phyloP scores from a whole-genome alignment of 2,113 vertebrate species.

The Mastomys natalensis region DNA sequence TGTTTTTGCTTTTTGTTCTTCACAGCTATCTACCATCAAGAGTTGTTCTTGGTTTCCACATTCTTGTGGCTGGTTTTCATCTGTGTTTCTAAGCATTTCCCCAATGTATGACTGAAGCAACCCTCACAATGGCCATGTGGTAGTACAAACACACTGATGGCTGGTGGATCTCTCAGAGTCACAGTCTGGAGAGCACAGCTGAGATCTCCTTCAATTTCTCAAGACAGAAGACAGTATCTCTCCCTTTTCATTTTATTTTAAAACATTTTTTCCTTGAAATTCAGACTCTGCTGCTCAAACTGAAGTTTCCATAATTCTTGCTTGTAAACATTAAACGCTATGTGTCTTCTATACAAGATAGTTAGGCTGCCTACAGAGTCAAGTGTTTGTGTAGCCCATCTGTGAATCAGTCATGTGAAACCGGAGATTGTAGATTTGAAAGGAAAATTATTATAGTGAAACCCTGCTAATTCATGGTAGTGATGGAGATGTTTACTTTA shows the following conservation, averaged over 20 bases:
- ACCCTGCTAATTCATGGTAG: slow-evolving; percentile 55
- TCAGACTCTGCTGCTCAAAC: neutral
- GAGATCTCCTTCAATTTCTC: neutral
- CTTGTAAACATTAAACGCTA: slow-evolving; percentile 32
- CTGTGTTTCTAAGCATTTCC: slow-evolving; percentile 3
- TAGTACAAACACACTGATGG: neutral
- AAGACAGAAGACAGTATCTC: neutral
- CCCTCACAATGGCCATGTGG: neutral
- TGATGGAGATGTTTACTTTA: slow-evolving; percentile 38
- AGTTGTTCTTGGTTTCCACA: slow-evolving; percentile 19
- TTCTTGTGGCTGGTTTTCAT: slow-evolving; percentile 44
- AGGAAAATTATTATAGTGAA: slow-evolving; percentile 57
- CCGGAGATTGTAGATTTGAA: slow-evolving; percentile 58
- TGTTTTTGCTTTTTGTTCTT: neutral
- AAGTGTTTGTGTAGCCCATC: neutral
- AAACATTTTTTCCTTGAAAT: slow-evolving; percentile 14
- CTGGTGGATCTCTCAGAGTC: neutral
- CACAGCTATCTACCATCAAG: neutral
- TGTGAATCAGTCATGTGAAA: slow-evolving; percentile 38
- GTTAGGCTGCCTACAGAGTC: neutral
- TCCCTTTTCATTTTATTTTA: neutral
- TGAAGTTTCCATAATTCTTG: neutral
- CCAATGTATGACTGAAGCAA: neutral
- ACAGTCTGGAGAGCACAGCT: neutral
- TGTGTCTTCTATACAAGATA: slow-evolving; percentile 21